These are phyloP conservation scores for Lophotis ruficrista DNA, from an alignment of 2,113 vertebrate species.

Conservation along the genomic window DNA sequence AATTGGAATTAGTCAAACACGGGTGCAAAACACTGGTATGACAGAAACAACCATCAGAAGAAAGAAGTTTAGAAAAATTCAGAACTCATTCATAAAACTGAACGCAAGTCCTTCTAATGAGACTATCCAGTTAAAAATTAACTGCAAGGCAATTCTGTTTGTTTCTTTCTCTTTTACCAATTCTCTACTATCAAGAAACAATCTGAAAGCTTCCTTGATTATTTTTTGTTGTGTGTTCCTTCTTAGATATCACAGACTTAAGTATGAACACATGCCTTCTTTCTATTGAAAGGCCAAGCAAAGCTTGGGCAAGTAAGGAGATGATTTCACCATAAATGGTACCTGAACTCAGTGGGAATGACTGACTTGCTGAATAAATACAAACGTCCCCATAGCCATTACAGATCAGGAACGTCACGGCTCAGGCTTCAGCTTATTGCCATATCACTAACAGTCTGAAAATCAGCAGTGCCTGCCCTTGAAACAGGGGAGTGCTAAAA, in stretches of 20 bases:
- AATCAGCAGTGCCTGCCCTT: background rate
- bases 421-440: constrained; percentile 30
- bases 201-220: background rate
- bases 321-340: background rate
- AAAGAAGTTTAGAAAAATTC: background rate
- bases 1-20: background rate
- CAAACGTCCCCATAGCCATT: background rate
- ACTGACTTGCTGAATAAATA: background rate
- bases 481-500: background rate
- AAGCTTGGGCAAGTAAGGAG: background rate
- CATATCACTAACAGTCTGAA: background rate
- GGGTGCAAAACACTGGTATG: background rate
- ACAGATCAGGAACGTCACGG: background rate
- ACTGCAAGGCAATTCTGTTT: background rate
- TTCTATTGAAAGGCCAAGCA: background rate
- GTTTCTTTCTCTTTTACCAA: background rate
- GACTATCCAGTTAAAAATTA: background rate
- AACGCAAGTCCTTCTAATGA: background rate
- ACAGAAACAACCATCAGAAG: background rate
- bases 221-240: background rate
- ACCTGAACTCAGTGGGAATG: background rate
- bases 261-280: background rate
- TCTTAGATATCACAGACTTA: background rate
- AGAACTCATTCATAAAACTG: constrained; percentile 6
- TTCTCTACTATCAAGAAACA: background rate